phyloP scores from a whole-genome alignment of 2,888 invertebrate species.

The Orthosia gracilis region DNA sequence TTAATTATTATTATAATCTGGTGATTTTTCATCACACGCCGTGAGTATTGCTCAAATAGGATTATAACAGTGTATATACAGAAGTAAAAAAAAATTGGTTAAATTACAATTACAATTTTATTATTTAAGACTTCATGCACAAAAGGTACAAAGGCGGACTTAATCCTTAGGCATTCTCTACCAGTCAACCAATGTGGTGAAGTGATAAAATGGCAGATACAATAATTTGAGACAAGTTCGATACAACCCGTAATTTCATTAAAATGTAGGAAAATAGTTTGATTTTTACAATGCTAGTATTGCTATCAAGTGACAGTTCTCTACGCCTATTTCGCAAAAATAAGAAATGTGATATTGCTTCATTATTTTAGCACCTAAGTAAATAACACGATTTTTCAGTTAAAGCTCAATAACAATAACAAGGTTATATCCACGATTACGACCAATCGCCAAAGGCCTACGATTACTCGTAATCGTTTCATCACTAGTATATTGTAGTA shows the following conservation, averaged over 20 bases:
- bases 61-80: constrained; percentile 7
- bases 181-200: too few relatives aligned
- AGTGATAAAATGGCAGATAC: too few relatives aligned
- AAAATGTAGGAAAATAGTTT: constrained; percentile 19
- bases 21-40: constrained; percentile 18
- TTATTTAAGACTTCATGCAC: too few relatives aligned
- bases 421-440: constrained; percentile 15
- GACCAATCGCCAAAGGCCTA: constrained; percentile 1
- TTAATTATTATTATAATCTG: constrained; percentile 9
- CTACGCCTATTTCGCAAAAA: not conserved
- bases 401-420: constrained; percentile 27
- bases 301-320: not conserved
- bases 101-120: constrained; percentile 16
- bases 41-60: constrained; percentile 6
- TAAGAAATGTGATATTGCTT: constrained; percentile 8
- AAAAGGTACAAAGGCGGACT: too few relatives aligned
- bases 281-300: constrained; percentile 1
- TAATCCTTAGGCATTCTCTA: too few relatives aligned
- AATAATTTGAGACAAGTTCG: constrained; percentile 32
- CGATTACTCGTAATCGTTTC: constrained; percentile 1
- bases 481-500: not conserved
- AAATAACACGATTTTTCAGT: constrained; percentile 27
- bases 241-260: constrained; percentile 31
- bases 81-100: constrained; percentile 9
- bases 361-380: not conserved